Base-by-base conservation (phyloP, 2,113 vertebrate genomes). In the Podarcis raffonei region DNA sequence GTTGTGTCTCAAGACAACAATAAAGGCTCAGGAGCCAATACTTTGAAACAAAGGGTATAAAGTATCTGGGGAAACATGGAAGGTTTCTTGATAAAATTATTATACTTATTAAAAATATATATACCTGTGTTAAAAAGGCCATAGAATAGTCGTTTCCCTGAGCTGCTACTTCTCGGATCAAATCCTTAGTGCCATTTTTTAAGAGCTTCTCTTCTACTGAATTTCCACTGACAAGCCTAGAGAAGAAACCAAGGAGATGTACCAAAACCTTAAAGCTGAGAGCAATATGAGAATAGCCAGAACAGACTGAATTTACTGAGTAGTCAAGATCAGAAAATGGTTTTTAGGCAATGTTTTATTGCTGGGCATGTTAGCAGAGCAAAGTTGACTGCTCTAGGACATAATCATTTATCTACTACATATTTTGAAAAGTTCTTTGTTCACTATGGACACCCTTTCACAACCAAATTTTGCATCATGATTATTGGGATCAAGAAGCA, bases 151-250 rank as follows among this genome's bases (percentile, higher is more conserved):
- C 98, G 53, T 97, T 98, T 78, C 98, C 98, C 94, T 99, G 98
- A 66, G 98, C 98, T 82, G 98, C 98, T 89, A 99, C 98, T 94
- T 99, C 98, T 95, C 98, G 96, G 93, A 99, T 99, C 93, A 99
- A 96, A 93, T 99, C 98, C 94, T 98, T 99, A 13, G 98, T 99
- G 84, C 98, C 98, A 0, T 98, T 99, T 95, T 99, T 99, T 92
- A 98, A 91, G 77, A 99, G 96, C 86, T 99, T 99, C 95, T 99
- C 98, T 94, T 99, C 98, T 72, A 99, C 98, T 25, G 98, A 99
- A 94, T 98, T 98, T 18, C 98, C 98, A 90, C 98, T 98, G 93
- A 98, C 98, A 94, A 99, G 95, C 86, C 98, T 99, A 84, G 59
- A 84, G 27, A 20, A 69, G 27, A 20, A 69, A 71, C 35, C 83